Conservation (phyloP, 2,113 vertebrate species). For the Ahaetulla prasina region DNA sequence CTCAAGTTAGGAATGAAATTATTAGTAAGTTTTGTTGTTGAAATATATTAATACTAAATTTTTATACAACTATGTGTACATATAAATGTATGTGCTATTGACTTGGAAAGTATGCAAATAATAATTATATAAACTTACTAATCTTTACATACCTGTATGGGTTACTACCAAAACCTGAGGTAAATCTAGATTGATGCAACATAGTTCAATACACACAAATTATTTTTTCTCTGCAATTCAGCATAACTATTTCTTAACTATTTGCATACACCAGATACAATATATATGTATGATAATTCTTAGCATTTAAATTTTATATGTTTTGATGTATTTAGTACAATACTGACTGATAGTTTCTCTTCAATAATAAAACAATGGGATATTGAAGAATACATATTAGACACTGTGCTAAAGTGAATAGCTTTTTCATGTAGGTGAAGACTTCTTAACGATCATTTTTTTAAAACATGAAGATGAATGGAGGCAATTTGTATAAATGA, state of each 20-base stretch:
- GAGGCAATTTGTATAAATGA: neutral
- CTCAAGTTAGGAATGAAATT: neutral
- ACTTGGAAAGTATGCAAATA: neutral
- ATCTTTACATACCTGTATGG: neutral
- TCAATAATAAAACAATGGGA: neutral
- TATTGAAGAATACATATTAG: neutral
- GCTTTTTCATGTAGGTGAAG: neutral
- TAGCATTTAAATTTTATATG: neutral
- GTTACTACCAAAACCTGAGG: neutral
- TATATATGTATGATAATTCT: neutral
- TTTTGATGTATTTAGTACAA: neutral
- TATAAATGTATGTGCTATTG: neutral
- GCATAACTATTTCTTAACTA: neutral
- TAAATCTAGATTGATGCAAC: neutral
- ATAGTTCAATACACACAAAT: neutral
- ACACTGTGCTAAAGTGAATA: neutral
- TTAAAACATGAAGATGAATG: neutral
- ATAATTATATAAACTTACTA: neutral
- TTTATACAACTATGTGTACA: neutral
- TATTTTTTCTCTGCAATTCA: neutral
- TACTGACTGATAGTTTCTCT: neutral
- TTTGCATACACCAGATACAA: neutral
- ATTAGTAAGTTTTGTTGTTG: neutral
- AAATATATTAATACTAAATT: neutral
- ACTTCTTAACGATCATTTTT: neutral